Base-by-base conservation (phyloP, 2,797 vertebrate genomes). In the Alcedo atthis region DNA sequence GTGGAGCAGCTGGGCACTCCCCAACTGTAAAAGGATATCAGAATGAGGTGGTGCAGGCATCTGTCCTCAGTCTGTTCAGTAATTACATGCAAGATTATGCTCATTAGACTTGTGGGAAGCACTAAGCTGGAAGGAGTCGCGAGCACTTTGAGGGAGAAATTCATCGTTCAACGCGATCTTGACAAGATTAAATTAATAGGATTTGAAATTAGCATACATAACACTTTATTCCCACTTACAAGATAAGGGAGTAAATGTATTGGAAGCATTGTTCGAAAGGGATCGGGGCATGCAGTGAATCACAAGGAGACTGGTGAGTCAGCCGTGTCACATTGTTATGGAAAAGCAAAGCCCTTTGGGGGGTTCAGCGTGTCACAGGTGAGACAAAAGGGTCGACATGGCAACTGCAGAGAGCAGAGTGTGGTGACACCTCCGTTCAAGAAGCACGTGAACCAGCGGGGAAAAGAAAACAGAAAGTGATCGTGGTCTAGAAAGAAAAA, bases 1-100 rank as follows among this genome's bases (percentile, higher is more conserved):
- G 33, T 54, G 54, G 80, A 93, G 85, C 93, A 93, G 91, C 94
- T 91, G 93, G 87, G 83, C 94, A 91, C 69, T 59, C 68, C 82
- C 80, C 64, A 74, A 91, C 73, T 74, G 85, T 18, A 87, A 85
- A 92, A 91, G 85, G 66, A 30, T 89, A 87, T 63, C 20, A 71
- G 67, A 88, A 92, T 59, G 62, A 85, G 89, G 87, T 87, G 94
- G 80, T 68, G 45, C 76, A 61, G 63, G 79, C 93, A 93, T 94
- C 89, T 96, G 89, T 77, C 68, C 81, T 87, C 85, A 45, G 13
- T 73, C 87, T 88, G 67, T 64, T 83, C 67, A 73, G 79, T 89
- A 92, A 91, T 78, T 92, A 86, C 55, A 62, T 48, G 43, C 55
- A 75, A 63, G 80, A 86, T 91, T 92, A 78, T 87, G 40, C 33